These are phyloP conservation scores for Chroicocephalus ridibundus DNA, from an alignment of 2,113 vertebrate genomes.

Conservation along the genomic window DNA sequence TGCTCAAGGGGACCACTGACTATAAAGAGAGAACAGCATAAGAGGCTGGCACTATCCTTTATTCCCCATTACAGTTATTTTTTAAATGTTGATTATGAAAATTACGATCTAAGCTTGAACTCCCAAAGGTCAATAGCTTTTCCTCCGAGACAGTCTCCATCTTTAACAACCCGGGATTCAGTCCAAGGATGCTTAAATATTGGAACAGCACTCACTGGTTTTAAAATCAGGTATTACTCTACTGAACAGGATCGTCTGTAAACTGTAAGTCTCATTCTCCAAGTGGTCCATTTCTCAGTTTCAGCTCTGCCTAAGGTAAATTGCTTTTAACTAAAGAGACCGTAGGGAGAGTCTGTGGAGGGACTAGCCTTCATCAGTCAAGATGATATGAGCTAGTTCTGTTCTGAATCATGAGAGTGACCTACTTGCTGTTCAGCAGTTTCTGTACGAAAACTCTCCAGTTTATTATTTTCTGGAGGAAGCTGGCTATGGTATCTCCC, in stretches of 20 bases:
- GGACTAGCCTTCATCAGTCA: neutral
- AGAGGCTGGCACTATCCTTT: neutral
- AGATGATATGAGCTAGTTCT: neutral
- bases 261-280: neutral
- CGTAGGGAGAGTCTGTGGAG: neutral
- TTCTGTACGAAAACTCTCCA: neutral
- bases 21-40: neutral
- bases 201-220: neutral
- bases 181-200: neutral
- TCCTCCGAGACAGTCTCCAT: neutral
- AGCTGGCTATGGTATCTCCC: neutral
- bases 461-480: neutral
- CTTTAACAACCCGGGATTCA: neutral
- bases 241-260: neutral
- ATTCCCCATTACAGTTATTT: neutral
- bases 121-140: constrained; percentile 15
- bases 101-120: neutral
- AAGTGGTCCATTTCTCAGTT: neutral
- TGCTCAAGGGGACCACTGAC: neutral
- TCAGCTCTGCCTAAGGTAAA: neutral
- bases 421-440: neutral
- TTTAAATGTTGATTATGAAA: constrained; percentile 16
- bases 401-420: neutral
- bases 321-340: neutral
- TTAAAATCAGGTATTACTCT: neutral